Evolutionary conservation across 2,888 invertebrate genomes (phyloP), one percentile per base, ranked within the genome.

Genomic region (Falcaria lacertinaria): DNA sequence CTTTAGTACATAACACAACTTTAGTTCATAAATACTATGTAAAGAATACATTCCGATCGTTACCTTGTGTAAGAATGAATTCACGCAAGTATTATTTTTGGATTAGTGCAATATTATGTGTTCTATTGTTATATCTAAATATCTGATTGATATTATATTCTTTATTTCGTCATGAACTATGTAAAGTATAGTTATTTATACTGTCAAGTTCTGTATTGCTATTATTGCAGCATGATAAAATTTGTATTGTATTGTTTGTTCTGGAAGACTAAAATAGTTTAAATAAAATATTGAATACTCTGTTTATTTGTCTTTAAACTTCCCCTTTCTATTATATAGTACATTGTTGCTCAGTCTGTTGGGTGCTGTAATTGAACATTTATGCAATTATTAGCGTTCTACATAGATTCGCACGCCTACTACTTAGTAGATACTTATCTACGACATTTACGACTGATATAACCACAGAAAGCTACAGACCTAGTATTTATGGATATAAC

Each of bases 181-280:
- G 37, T 37, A 25, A 15, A 8, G 11, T 40, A 15, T 40, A 34
- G n/a, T 28, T 34, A 15, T 14, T 33, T 15, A 34, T 34, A 15
- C 15, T 3, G 11, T 34, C 15, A 14, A 15, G 25, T 34, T 33
- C 39, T 36, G 25, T 39, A 33, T 43, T 35, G 33, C 42, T 35
- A 14, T 39, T 42, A 35, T 33, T 38, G n/a, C 17, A 14, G 41
- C 36, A 42, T 45, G 42, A 35, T 41, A 28, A 28, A 28, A 28
- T 28, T 28, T 7, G 28, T 11, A 28, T 28, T 28, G 28, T 28
- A 44, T 33, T 57, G 46, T 68, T 66, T 69, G 77, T 80, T 80
- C 73, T 71, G 45, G 81, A 76, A 80, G 82, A 72, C 75, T 78
- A 76, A 28, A 70, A 69, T 75, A 70, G 62, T 54, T 68, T 61